A percentile compares a stretch with the other conserved stretches of the same genome.
Evolutionary conservation across 2,797 vertebrate genomes (phyloP).

Genomic region (Liparis tanakae): DNA sequence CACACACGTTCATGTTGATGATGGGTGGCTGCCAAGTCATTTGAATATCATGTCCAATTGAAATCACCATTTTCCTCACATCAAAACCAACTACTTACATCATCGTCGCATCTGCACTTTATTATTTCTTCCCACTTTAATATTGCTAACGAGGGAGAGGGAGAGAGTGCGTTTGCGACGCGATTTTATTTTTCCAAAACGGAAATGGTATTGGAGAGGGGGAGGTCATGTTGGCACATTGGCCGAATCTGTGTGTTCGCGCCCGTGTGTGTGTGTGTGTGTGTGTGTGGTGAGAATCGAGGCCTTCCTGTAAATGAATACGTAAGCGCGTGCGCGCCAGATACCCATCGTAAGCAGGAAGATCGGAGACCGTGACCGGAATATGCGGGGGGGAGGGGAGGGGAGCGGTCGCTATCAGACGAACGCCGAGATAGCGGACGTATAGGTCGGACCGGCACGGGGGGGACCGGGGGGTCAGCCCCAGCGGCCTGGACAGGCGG

Average conservation of each 20-base stretch:
- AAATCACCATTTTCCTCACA: conserved; percentile 59
- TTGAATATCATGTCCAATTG: conserved; percentile 63
- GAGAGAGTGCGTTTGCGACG: conserved; percentile 7
- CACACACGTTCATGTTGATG: conserved; percentile 35
- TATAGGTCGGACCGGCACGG: conserved; percentile 48
- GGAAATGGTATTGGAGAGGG: conserved; percentile 10
- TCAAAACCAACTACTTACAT: conserved; percentile 52
- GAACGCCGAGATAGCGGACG: conserved; percentile 60
- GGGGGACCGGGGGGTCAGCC: conserved; percentile 65
- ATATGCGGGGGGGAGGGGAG: conserved; percentile 20
- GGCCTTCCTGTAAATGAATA: conserved; percentile 68
- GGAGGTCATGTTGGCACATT: conserved; percentile 46
- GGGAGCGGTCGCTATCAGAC: conserved; percentile 60
- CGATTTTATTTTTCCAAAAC: conserved; percentile 49
- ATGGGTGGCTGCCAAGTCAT: conserved; percentile 59
- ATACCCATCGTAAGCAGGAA: conserved; percentile 65
- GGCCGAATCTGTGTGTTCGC: conserved; percentile 6
- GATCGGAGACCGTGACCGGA: conserved; percentile 62
- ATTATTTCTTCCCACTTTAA: conserved; percentile 49
- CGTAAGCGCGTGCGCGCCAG: conserved; percentile 49
- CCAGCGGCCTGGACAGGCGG: conserved; percentile 50
- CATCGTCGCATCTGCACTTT: conserved; percentile 47
- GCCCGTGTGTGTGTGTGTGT: conserved; percentile 1
- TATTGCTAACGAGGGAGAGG: conserved; percentile 37
- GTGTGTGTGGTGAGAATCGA: conserved; percentile 52